Base-by-base conservation (phyloP, 2,888 invertebrate species). In the Plagodis dolabraria region DNA sequence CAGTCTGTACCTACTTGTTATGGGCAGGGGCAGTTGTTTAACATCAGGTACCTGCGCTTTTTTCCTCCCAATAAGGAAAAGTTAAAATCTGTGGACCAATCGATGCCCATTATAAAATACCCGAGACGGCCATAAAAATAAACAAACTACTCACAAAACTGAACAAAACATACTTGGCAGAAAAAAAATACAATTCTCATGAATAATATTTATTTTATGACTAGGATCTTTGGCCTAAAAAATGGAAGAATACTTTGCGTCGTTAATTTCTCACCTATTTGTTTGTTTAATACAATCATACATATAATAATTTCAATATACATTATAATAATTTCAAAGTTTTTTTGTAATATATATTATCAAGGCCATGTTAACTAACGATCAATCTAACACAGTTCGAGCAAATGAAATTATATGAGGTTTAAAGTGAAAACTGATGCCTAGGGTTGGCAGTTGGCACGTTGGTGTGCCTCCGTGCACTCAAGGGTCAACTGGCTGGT, bases 171-270 rank as follows among this genome's bases (percentile, higher is more conserved):
- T 22, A 47, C 33, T 33, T 22, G 10, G 53, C 51, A 60, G 33
- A 34, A 57, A 70, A 67, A 69, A 69, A 79, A 76, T 69, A 63
- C 76, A 68, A 56, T 40, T 40, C 53, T 79, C 77, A 69, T 83
- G 77, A 82, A 80, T 85, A 82, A 78, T 87, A 83, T 89, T 91
- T 89, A 89, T 89, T 91, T 80, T 84, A 85, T 81, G 76, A 82
- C 85, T 89, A 87, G 70, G 72, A 77, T 85, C 72, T 87, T 91
- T 91, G 89, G 90, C 90, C 88, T 81, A 82, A 86, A 83, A 82
- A 79, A 10, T 87, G 89, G 92, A 91, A 92, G 91, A 89, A 86
- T 86, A 85, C 78, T 79, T 83, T 82, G 83, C 84, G 56, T 68
- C 58, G 56, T 55, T 60, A 52, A 53, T 42, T 58, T 58, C 50